These are phyloP conservation scores for Pluvialis apricaria DNA, from an alignment of 2,113 vertebrate genomes.

Conservation along the genomic window DNA sequence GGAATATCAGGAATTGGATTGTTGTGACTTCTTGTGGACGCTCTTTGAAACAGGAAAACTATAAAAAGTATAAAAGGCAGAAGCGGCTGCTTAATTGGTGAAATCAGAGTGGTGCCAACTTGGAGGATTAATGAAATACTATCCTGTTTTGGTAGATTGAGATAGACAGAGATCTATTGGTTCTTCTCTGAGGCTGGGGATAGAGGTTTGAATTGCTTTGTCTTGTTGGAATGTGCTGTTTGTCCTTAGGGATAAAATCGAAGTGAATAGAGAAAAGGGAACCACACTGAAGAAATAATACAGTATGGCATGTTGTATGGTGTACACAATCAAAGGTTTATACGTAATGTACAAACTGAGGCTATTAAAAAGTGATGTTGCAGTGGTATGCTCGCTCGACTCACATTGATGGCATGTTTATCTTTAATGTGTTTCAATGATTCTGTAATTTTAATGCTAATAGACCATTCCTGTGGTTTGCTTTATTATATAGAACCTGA, in stretches of 20 bases:
- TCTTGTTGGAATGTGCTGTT: not conserved
- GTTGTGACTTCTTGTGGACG: not conserved
- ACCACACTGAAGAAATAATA: not conserved
- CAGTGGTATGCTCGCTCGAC: not conserved
- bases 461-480: slow-evolving; percentile 12
- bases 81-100: not conserved
- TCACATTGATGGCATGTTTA: not conserved
- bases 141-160: not conserved
- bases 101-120: not conserved
- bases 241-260: not conserved
- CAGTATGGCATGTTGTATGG: not conserved
- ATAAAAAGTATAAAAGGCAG: not conserved
- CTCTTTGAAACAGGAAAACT: not conserved
- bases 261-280: not conserved
- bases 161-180: not conserved
- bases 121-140: not conserved
- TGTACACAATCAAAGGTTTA: not conserved
- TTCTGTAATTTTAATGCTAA: not conserved
- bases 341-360: too few relatives aligned
- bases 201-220: not conserved
- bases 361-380: not conserved
- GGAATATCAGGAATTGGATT: not conserved
- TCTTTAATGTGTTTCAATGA: not conserved
- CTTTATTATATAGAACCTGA: not conserved
- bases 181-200: not conserved